Conservation (phyloP, 2,113 vertebrate genomes). For the Larimichthys polyactis region DNA sequence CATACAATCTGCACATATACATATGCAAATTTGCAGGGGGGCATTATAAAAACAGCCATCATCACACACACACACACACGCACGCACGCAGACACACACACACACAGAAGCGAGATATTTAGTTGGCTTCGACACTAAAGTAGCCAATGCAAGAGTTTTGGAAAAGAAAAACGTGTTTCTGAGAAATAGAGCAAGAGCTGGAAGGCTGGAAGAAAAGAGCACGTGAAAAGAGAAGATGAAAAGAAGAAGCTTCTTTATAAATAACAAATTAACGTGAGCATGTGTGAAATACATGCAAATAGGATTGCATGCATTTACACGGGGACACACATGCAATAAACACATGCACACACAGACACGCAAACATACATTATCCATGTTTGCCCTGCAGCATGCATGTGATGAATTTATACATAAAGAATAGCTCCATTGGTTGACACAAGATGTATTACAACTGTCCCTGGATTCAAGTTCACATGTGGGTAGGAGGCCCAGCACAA, state of each 20-base stretch:
- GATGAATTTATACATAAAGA: constrained; percentile 60
- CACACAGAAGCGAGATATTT: constrained; percentile 56
- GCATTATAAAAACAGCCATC: constrained; percentile 78
- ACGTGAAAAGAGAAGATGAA: constrained; percentile 60
- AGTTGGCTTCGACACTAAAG: constrained; percentile 61
- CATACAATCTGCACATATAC: constrained; percentile 85
- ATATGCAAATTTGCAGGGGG: constrained; percentile 82
- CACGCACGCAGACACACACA: constrained; percentile 57
- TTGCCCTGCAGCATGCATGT: constrained; percentile 70
- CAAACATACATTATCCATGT: constrained; percentile 74
- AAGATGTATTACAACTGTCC: constrained; percentile 45
- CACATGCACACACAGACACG: constrained; percentile 53
- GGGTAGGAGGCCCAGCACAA: constrained; percentile 3
- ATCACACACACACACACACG: constrained; percentile 52
- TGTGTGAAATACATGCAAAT: constrained; percentile 83
- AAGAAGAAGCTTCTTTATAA: constrained; percentile 70
- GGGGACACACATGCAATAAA: constrained; percentile 43
- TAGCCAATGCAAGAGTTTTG: constrained; percentile 61
- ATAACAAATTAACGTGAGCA: constrained; percentile 75
- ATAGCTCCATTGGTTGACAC: constrained; percentile 41
- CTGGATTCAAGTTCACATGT: constrained; percentile 18
- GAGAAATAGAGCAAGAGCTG: constrained; percentile 63
- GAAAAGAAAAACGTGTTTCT: constrained; percentile 66
- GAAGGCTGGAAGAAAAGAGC: constrained; percentile 58
- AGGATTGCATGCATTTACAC: constrained; percentile 70